Base-by-base conservation (phyloP, 2,888 invertebrate genomes). In the Macropis europaea region DNA sequence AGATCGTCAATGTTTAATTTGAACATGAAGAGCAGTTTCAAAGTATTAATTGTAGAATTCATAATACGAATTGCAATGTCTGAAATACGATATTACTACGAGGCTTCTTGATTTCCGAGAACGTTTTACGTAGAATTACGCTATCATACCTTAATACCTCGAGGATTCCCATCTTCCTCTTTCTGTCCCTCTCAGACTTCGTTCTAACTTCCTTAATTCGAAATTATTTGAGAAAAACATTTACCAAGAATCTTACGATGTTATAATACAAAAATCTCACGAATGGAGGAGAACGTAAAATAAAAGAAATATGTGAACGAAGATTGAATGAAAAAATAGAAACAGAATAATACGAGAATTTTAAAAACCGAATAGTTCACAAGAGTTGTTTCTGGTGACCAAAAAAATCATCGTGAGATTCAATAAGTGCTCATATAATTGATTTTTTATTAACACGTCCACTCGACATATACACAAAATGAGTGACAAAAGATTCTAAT, bases 131-230 rank as follows among this genome's bases (percentile, higher is more conserved):
- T 22, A 15, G 38, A 48, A 30, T 48, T 30, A 13, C 28, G 5
- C 26, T 47, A 47, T 26, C 34, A 15, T n/a, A 3, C n/a, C 11
- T 13, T 19, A 6, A 57, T 19, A 13, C 36, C 13, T 36, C 26
- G 1, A 34, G 15, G 6, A 15, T 36, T 57, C n/a, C 26, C 36
- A n/a, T 40, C 15, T 15, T 57, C n/a, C 26, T 45, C 17, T 40
- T 13, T 15, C 9, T 36, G 7, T 13, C 19, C 24, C 22, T 19
- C 13, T 36, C 24, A n/a, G 45, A 7, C 45, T 45, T 17, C 43
- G 17, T 34, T 57, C 45, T 24, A 34, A 45, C 36, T 36, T 45
- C 28, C n/a, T 59, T 48, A 47, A 24, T 40, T 38, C 36, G 59
- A 22, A 6, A 48, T 59, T 19, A 19, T 28, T 47, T 9, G 15